Evolutionary conservation across 2,888 invertebrate genomes (phyloP).

Genomic region (Mythimna vitellina): DNA sequence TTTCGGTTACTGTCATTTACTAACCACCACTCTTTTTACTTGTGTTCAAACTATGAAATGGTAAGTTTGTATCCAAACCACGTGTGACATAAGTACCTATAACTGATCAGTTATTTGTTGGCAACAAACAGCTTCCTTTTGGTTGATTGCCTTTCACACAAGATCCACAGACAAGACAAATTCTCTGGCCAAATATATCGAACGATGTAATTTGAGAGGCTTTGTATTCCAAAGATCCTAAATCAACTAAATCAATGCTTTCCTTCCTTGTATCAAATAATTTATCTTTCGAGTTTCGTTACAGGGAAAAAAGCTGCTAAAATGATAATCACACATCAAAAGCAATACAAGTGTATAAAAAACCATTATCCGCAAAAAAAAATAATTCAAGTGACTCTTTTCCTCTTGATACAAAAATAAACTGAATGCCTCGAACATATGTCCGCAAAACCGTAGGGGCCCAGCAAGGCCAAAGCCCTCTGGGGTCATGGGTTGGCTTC

Average conservation of each 20-base stretch:
- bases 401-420: background rate
- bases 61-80: no score
- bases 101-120: background rate
- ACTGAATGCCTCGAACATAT: no score
- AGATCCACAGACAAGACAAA: slow-evolving; percentile 1
- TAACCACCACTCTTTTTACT: no score
- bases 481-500: no score
- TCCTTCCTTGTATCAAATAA: slow-evolving; percentile 2
- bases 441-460: no score
- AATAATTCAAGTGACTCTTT: background rate
- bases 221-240: background rate
- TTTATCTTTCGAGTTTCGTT: background rate
- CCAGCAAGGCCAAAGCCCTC: no score
- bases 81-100: no score
- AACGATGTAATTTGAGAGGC: background rate
- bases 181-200: slow-evolving; percentile 1
- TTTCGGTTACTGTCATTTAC: no score
- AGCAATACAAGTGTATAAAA: no score
- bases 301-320: background rate
- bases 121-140: background rate
- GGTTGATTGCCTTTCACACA: slow-evolving; percentile 2
- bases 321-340: background rate
- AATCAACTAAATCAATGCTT: slow-evolving; percentile 2
- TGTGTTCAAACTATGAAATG: no score
- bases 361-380: no score